Evolutionary conservation across 37 sponge, comb jelly and placozoan genomes (phyloP).

Genomic region (Eunapius fragilis): DNA sequence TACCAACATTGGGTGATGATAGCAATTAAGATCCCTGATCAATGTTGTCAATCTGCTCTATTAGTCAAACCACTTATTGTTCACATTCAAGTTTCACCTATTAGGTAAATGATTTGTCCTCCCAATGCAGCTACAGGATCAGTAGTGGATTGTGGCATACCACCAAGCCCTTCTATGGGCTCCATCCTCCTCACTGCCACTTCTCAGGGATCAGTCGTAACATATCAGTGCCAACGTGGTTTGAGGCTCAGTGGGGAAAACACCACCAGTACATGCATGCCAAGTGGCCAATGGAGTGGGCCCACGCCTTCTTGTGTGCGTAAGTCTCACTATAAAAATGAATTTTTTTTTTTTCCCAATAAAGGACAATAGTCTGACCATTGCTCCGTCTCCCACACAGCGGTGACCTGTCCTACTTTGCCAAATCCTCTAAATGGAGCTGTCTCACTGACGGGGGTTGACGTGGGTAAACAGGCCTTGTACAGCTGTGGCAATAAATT

Average conservation of each 20-base stretch:
- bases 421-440: conserved; percentile 43
- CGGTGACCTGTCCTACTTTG: conserved; percentile 46
- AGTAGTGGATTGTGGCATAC: conserved; percentile 46
- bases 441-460: conserved; percentile 27
- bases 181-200: conserved; percentile 2
- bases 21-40: no score
- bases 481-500: conserved; percentile 50
- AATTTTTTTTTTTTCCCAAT: no score
- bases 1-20: no score
- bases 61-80: no score
- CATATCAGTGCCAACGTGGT: conserved; percentile 54
- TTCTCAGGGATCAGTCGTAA: conserved; percentile 29
- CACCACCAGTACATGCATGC: neutral
- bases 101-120: no score
- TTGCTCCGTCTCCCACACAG: conserved; percentile 19
- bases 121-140: neutral
- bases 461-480: conserved; percentile 30
- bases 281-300: conserved; percentile 44
- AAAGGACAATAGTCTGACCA: no score
- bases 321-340: conserved; percentile 6
- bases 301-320: conserved; percentile 37
- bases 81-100: no score
- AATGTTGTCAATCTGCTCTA: no score
- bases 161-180: conserved; percentile 5
- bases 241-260: conserved; percentile 20